Conservation (phyloP, 2,888 invertebrate genomes). For the Andrena bucephala region DNA sequence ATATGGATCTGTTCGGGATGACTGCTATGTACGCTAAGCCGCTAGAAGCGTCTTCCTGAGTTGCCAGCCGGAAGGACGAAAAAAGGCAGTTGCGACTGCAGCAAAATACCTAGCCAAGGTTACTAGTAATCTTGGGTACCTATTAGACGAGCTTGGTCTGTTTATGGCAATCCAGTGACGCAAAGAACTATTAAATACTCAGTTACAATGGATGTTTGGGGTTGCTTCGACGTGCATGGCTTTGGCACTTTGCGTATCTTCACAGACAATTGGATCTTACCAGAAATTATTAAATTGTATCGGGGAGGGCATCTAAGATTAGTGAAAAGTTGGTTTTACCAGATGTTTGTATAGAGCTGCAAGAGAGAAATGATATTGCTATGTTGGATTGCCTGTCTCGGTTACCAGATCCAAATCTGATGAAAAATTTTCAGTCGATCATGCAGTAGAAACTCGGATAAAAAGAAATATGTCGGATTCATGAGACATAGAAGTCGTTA, state of each 20-base stretch:
- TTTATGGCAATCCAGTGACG: neutral
- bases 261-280: neutral
- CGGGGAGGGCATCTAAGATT: too few species aligned
- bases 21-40: too few species aligned
- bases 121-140: too few species aligned
- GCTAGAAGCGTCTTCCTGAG: too few species aligned
- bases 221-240: too few species aligned
- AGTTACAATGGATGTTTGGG: neutral
- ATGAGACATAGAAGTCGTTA: conserved; percentile 1
- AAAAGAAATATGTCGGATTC: neutral
- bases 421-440: neutral
- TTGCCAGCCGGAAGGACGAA: neutral
- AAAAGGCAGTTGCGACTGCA: conserved; percentile 49
- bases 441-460: neutral
- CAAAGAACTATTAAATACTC: conserved; percentile 2
- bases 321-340: neutral
- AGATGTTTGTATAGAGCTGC: neutral
- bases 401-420: neutral
- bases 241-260: neutral
- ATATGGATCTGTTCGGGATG: too few species aligned
- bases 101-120: neutral
- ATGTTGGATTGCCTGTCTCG: neutral
- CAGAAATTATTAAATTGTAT: neutral
- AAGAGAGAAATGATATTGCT: neutral
- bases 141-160: neutral